These are phyloP conservation scores for Caenorhabditis drosophilae DNA, from an alignment of 2,888 invertebrate species.

Conservation along the genomic window DNA sequence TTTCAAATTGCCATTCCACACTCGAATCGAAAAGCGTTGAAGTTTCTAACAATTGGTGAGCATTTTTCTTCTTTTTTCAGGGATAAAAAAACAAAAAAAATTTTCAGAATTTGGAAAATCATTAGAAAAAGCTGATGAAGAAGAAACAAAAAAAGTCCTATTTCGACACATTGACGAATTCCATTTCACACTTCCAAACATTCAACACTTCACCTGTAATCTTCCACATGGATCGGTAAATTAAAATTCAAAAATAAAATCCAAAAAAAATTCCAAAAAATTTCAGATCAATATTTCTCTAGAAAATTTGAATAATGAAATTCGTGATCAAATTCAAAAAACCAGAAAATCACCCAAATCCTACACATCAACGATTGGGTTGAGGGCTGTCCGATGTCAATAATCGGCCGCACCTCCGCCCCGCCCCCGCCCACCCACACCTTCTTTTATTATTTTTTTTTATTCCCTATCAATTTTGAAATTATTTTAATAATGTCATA, in stretches of 20 bases:
- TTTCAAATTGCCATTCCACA: conserved; percentile 24
- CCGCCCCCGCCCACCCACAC: too few relatives aligned
- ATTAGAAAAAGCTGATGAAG: conserved; percentile 6
- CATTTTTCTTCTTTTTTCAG: too few relatives aligned
- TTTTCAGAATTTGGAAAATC: too few relatives aligned
- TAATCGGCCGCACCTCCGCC: too few relatives aligned
- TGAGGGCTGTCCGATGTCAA: conserved; percentile 16
- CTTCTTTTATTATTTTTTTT: not conserved
- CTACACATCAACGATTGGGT: conserved; percentile 16
- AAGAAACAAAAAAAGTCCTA: conserved; percentile 17
- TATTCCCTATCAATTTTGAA: not conserved
- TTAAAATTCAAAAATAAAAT: not conserved
- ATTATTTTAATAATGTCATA: not conserved
- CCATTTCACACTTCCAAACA: conserved; percentile 22
- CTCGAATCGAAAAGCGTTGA: conserved; percentile 5
- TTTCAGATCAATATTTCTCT: conserved; percentile 25
- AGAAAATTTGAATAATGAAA: conserved; percentile 10
- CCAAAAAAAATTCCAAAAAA: not conserved
- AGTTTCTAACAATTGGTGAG: conserved; percentile 20
- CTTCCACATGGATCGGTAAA: conserved; percentile 30
- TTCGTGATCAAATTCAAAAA: conserved; percentile 15
- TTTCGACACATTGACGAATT: conserved; percentile 21
- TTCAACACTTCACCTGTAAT: conserved; percentile 26
- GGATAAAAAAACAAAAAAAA: too few relatives aligned
- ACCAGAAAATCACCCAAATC: conserved; percentile 9